Evolutionary conservation across 1,140 invertebrate genomes (phyloP).

Genomic region (Conopomorpha cramerella): DNA sequence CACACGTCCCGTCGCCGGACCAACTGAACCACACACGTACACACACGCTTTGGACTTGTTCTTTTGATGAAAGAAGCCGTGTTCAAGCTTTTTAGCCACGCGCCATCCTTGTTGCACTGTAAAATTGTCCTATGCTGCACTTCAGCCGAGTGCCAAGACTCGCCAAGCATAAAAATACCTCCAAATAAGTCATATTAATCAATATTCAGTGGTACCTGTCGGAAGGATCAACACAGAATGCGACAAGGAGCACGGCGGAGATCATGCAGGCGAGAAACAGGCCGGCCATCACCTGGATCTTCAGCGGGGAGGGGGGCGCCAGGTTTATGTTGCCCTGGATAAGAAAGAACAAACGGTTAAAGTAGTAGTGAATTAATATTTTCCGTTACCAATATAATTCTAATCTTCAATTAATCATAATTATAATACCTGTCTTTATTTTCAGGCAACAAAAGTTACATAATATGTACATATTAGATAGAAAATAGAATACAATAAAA

Average conservation of each 20-base stretch:
- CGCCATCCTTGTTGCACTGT: too few species aligned
- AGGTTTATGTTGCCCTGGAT: conserved; percentile 67
- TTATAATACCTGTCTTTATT: too few species aligned
- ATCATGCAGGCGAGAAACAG: conserved; percentile 84
- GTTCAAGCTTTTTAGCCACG: too few species aligned
- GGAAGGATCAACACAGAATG: conserved; percentile 80
- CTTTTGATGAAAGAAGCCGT: too few species aligned
- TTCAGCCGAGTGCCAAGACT: not conserved
- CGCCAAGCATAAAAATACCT: not conserved
- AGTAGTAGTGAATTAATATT: too few species aligned
- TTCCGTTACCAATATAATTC: too few species aligned
- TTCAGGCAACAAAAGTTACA: not conserved
- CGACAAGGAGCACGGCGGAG: conserved; percentile 75
- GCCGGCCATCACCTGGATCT: conserved; percentile 78
- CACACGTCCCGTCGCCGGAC: too few species aligned
- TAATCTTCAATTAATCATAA: too few species aligned
- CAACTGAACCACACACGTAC: too few species aligned
- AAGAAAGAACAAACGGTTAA: too few species aligned
- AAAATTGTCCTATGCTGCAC: too few species aligned
- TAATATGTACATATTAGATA: not conserved
- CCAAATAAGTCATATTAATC: not conserved
- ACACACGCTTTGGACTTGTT: too few species aligned
- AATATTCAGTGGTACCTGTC: conserved; percentile 63
- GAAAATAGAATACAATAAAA: not conserved
- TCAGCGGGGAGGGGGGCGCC: conserved; percentile 67